Conservation (phyloP, 2,888 invertebrate genomes). For the Leptogaster cylindrica region DNA sequence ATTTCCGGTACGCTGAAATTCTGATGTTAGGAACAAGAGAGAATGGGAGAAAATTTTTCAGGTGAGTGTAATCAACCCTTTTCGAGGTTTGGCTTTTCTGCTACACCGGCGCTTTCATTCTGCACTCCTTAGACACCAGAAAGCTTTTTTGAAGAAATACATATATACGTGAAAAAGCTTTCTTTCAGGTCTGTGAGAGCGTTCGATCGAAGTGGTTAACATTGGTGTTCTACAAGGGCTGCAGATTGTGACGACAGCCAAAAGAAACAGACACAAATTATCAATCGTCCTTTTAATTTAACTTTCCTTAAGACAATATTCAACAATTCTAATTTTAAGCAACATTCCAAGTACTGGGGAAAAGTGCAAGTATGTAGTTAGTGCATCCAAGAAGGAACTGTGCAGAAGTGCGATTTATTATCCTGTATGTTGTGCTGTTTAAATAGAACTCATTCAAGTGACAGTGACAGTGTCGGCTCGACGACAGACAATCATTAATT, state of each 20-base stretch:
- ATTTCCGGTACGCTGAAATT: too few relatives aligned
- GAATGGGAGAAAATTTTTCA: too few relatives aligned
- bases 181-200: constrained; percentile 1
- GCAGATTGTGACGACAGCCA: constrained; percentile 15
- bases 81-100: neutral
- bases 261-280: constrained; percentile 4
- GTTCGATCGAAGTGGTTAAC: constrained; percentile 28
- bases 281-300: constrained; percentile 21
- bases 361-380: too few relatives aligned
- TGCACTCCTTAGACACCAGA: neutral
- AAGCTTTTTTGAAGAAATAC: constrained; percentile 16
- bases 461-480: constrained; percentile 9
- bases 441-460: too few relatives aligned
- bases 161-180: constrained; percentile 28
- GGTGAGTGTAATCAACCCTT: neutral
- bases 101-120: neutral
- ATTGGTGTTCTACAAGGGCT: constrained; percentile 10
- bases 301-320: neutral
- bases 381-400: too few relatives aligned
- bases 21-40: too few relatives aligned
- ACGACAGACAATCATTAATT: neutral
- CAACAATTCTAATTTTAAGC: too few relatives aligned
- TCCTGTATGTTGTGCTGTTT: too few relatives aligned
- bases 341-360: too few relatives aligned
- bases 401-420: neutral